Evolutionary conservation across 1,140 invertebrate species (phyloP).

Genomic region (Apis cerana): DNA sequence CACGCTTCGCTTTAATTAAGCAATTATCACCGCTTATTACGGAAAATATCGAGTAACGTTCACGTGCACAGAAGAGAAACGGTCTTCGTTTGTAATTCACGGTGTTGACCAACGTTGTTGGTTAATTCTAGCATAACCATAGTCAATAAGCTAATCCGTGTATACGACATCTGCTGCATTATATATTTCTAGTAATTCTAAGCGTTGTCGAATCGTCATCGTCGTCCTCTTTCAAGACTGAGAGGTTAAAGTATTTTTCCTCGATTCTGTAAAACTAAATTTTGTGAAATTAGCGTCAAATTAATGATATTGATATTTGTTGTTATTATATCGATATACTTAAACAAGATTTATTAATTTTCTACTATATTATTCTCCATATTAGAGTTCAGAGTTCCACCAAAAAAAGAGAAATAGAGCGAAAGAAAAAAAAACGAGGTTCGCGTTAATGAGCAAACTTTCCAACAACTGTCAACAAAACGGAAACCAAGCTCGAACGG

Average conservation of each 20-base stretch:
- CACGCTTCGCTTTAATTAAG: slow-evolving; percentile 74
- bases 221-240: too few species aligned
- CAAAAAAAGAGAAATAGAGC: background rate
- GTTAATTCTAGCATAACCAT: slow-evolving; percentile 1
- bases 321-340: too few species aligned
- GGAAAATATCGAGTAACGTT: slow-evolving; percentile 55
- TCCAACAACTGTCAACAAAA: slow-evolving; percentile 10
- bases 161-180: too few species aligned
- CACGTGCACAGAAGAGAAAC: slow-evolving; percentile 36
- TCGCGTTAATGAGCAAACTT: slow-evolving; percentile 39
- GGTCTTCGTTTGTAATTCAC: slow-evolving; percentile 50
- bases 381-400: background rate
- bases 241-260: too few species aligned
- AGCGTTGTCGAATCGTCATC: background rate
- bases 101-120: slow-evolving; percentile 25
- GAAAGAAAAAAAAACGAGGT: background rate
- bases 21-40: slow-evolving; percentile 73
- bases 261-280: too few species aligned
- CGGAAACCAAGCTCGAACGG: slow-evolving; percentile 25
- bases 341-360: too few species aligned
- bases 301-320: too few species aligned
- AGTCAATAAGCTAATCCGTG: background rate
- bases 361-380: too few species aligned
- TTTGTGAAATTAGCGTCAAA: too few species aligned
- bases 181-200: background rate